Conservation (phyloP, 2,888 invertebrate species). For the Homarus gammarus region DNA sequence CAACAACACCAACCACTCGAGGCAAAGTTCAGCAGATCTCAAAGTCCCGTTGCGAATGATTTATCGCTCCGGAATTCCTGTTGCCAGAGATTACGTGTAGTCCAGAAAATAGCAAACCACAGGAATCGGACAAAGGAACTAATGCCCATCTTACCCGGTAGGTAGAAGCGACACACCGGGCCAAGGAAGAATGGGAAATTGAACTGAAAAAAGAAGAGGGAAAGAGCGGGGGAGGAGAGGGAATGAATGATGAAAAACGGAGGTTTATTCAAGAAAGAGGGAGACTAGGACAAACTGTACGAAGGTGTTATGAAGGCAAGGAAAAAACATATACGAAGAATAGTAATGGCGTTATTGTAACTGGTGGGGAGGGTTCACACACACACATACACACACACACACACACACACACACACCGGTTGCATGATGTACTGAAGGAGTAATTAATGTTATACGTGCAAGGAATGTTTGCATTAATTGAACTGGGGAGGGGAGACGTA, state of each 20-base stretch:
- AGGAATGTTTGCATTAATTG: no score
- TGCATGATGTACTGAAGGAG: no score
- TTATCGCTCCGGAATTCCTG: not conserved
- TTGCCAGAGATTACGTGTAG: not conserved
- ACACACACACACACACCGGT: no score
- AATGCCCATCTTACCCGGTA: constrained; percentile 64
- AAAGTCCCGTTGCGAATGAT: not conserved
- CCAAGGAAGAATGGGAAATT: not conserved
- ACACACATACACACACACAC: constrained; percentile 21
- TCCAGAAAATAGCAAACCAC: constrained; percentile 32
- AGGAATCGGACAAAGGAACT: constrained; percentile 62
- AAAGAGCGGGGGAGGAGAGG: not conserved
- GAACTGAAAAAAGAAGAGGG: not conserved
- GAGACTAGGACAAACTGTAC: not conserved
- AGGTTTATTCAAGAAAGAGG: not conserved
- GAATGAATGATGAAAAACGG: constrained; percentile 32
- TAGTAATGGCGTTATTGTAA: no score
- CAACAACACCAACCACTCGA: not conserved
- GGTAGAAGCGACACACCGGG: constrained; percentile 61
- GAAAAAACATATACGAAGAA: no score
- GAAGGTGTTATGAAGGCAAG: not conserved
- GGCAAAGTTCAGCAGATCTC: not conserved
- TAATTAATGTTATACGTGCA: no score
- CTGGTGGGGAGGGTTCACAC: no score
- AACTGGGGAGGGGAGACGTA: no score